A percentile compares a stretch with the other conserved stretches of the same genome.
phyloP scores from a whole-genome alignment of 2,888 invertebrate species.

The Mechanitis mazaeus region DNA sequence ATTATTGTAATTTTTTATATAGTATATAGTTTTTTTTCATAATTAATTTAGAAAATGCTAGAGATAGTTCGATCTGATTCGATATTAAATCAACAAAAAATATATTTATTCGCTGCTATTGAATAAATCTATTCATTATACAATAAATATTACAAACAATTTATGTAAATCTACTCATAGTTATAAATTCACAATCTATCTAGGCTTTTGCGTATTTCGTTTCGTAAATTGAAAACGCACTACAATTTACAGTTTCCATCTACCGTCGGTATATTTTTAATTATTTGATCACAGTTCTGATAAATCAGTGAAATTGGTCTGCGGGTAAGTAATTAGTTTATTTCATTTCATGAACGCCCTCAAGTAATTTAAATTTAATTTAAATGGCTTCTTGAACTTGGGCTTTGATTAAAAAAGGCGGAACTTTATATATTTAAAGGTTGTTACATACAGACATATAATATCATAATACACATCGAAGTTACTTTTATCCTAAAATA shows the following conservation, averaged over 20 bases:
- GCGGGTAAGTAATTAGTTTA: slow-evolving; percentile 56
- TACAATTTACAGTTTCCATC: slow-evolving; percentile 46
- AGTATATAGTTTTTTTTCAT: no score
- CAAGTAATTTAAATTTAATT: slow-evolving; percentile 57
- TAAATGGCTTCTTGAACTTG: slow-evolving; percentile 38
- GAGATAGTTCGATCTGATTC: neutral
- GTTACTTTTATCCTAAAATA: slow-evolving; percentile 1
- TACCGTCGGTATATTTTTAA: slow-evolving; percentile 64
- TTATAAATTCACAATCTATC: slow-evolving; percentile 37
- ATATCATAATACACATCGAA: no score
- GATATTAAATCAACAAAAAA: neutral
- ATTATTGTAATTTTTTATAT: no score
- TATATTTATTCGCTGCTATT: neutral
- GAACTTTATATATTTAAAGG: slow-evolving; percentile 7
- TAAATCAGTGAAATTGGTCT: slow-evolving; percentile 67
- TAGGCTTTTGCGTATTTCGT: slow-evolving; percentile 40
- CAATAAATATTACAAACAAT: slow-evolving; percentile 19
- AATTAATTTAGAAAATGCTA: no score
- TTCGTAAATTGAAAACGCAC: slow-evolving; percentile 62
- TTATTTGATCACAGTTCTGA: slow-evolving; percentile 72
- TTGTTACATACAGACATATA: no score
- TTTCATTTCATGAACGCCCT: slow-evolving; percentile 54
- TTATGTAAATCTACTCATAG: slow-evolving; percentile 24
- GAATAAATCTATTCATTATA: slow-evolving; percentile 10
- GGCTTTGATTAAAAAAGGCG: slow-evolving; percentile 38